phyloP scores from a whole-genome alignment of 37 sponge, comb jelly and placozoan genomes.

The Agelas oroides region DNA sequence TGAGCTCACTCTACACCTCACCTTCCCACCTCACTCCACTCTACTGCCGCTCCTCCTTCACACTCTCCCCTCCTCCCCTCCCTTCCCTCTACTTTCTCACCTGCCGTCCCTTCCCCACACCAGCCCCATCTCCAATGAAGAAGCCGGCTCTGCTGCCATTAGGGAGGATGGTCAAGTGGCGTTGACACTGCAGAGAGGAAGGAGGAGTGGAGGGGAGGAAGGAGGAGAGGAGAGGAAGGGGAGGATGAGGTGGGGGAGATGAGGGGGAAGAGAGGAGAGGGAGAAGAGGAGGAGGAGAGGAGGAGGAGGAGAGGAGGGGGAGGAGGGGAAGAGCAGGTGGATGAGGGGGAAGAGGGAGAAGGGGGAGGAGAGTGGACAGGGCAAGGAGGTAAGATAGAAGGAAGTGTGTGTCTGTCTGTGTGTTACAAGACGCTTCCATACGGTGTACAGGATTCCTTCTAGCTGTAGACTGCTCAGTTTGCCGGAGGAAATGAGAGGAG shows the following conservation, averaged over 20 bases:
- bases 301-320: not conserved
- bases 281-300: not conserved
- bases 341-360: too few relatives aligned
- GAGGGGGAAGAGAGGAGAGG: not conserved
- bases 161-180: conserved; percentile 61
- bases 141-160: conserved; percentile 58
- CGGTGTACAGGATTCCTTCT: conserved; percentile 66
- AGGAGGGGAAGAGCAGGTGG: too few relatives aligned
- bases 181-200: conserved; percentile 39
- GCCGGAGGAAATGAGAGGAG: not conserved
- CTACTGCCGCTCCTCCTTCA: too few relatives aligned
- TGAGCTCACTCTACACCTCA: too few relatives aligned
- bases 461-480: conserved; percentile 62
- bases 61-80: too few relatives aligned
- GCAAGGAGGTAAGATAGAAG: too few relatives aligned
- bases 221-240: too few relatives aligned
- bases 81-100: too few relatives aligned
- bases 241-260: conserved; percentile 58
- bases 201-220: not conserved
- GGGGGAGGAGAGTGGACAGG: too few relatives aligned
- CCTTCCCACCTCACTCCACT: too few relatives aligned
- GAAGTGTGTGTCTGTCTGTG: too few relatives aligned
- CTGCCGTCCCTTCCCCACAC: conserved; percentile 76
- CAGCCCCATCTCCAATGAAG: conserved; percentile 80
- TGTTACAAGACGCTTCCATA: not conserved